Conservation (phyloP, 2,113 vertebrate genomes). For the Mustelus asterias region DNA sequence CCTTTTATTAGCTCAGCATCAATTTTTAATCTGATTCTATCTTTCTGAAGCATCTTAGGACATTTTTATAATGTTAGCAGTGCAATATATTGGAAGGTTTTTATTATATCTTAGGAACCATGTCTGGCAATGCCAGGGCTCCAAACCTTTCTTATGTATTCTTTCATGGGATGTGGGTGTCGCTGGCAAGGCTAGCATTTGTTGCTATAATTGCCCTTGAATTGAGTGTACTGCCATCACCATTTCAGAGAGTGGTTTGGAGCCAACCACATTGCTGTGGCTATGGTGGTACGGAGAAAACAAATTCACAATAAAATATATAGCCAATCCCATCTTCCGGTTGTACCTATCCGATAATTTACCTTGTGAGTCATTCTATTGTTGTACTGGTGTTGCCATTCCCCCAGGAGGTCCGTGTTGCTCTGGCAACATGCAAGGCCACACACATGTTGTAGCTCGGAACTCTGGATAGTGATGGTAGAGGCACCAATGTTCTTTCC, state of each 20-base stretch:
- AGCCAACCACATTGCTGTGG: no score
- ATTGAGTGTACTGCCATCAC: no score
- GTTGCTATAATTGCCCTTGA: no score
- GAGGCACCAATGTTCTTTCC: no score
- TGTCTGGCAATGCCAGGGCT: not conserved
- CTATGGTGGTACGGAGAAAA: not conserved
- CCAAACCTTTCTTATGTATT: no score
- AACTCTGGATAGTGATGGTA: no score
- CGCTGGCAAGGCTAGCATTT: no score
- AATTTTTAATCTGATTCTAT: not conserved
- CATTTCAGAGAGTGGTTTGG: no score
- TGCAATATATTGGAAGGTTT: not conserved
- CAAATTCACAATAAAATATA: not conserved
- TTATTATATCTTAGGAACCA: not conserved
- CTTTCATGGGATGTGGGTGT: no score
- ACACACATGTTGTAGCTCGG: no score
- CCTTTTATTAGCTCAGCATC: not conserved
- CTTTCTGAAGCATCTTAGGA: not conserved
- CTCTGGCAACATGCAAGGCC: no score
- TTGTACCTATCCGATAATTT: not conserved
- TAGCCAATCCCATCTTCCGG: not conserved
- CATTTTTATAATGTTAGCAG: not conserved
- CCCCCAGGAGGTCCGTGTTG: no score
- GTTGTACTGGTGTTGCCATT: not conserved
- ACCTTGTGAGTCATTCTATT: not conserved